A percentile compares a stretch with the other conserved stretches of the same genome.
Evolutionary conservation across 2,113 vertebrate genomes (phyloP).

Genomic region (Corythoichthys haematopterus): DNA sequence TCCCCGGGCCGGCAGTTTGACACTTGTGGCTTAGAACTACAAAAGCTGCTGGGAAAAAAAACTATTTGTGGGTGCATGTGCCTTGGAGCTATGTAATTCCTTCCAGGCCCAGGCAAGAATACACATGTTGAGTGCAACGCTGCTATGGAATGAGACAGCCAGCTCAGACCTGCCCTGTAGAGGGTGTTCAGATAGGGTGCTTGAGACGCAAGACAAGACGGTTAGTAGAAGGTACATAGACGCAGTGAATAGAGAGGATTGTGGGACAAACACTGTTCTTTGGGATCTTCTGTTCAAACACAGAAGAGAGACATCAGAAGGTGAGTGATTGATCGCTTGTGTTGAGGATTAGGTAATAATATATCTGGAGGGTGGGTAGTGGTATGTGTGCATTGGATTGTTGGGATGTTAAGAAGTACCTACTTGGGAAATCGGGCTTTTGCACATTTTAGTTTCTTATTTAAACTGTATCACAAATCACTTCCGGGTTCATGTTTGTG

Average conservation of each 20-base stretch:
- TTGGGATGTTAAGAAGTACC: neutral
- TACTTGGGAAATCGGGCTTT: neutral
- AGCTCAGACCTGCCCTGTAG: slow-evolving; percentile 57
- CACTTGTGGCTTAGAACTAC: too few species aligned
- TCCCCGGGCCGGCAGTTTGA: too few species aligned
- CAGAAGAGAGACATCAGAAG: slow-evolving; percentile 54
- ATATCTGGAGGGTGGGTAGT: neutral
- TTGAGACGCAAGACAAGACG: neutral
- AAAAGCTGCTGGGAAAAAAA: too few species aligned
- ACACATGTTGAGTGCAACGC: slow-evolving; percentile 40
- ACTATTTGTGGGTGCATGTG: slow-evolving; percentile 2
- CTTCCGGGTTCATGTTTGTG: slow-evolving; percentile 35
- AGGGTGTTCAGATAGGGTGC: slow-evolving; percentile 13
- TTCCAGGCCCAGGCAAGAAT: slow-evolving; percentile 47
- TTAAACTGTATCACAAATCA: slow-evolving; percentile 1
- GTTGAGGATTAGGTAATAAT: neutral
- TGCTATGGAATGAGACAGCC: slow-evolving; percentile 62
- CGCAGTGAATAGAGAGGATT: slow-evolving; percentile 8
- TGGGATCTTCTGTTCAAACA: slow-evolving; percentile 46
- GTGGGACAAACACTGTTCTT: slow-evolving; percentile 12
- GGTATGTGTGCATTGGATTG: neutral
- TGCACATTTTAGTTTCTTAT: neutral
- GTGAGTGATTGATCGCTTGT: slow-evolving; percentile 33
- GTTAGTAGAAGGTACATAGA: neutral
- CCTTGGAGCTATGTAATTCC: slow-evolving; percentile 51